phyloP scores from a whole-genome alignment of 2,888 invertebrate species.

The Heliconius ethilla region DNA sequence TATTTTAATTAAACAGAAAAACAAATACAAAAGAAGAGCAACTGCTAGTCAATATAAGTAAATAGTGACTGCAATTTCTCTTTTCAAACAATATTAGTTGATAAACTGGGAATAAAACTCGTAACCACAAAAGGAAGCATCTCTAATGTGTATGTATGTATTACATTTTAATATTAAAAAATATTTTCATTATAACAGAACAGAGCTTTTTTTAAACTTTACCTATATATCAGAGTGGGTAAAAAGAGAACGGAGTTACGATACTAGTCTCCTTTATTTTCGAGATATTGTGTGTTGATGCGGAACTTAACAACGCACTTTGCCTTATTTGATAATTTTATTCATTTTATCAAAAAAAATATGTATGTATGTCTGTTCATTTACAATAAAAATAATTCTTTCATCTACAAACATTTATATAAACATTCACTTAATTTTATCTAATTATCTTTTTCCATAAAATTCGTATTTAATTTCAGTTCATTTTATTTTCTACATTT shows the following conservation, averaged over 20 bases:
- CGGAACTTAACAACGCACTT: too few relatives aligned
- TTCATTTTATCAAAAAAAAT: background rate
- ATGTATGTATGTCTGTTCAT: background rate
- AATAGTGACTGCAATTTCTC: slow-evolving; percentile 6
- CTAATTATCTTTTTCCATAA: slow-evolving; percentile 3
- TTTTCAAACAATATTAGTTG: background rate
- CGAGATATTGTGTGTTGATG: too few relatives aligned
- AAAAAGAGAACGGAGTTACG: too few relatives aligned
- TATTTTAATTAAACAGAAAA: slow-evolving; percentile 6
- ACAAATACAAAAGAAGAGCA: background rate
- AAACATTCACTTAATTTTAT: background rate
- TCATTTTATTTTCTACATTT: slow-evolving; percentile 24
- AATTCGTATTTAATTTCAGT: slow-evolving; percentile 38
- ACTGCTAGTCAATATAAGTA: slow-evolving; percentile 12
- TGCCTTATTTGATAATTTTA: too few relatives aligned
- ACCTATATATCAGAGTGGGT: too few relatives aligned
- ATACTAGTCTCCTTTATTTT: too few relatives aligned
- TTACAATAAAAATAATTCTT: background rate
- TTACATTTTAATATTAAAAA: background rate
- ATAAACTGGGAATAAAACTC: background rate
- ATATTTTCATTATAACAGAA: background rate
- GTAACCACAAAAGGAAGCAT: background rate
- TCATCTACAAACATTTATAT: slow-evolving; percentile 15
- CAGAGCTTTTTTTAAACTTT: background rate
- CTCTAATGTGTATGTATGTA: background rate